phyloP scores from a whole-genome alignment of 2,888 invertebrate species.

The Julus scanicus region DNA sequence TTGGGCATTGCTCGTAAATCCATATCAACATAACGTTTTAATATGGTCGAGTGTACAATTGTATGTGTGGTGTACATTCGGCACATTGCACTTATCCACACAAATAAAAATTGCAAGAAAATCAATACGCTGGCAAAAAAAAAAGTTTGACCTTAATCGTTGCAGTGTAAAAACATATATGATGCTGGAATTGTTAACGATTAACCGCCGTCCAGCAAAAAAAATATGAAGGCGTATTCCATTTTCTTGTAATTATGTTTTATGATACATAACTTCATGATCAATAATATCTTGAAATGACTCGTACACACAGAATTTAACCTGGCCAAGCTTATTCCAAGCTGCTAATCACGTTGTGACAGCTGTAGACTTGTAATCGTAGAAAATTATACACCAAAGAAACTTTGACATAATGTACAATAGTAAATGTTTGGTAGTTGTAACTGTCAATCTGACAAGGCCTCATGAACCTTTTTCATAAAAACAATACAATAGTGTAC shows the following conservation, averaged over 20 bases:
- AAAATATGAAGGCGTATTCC: not conserved
- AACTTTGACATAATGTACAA: no score
- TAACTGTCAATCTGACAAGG: no score
- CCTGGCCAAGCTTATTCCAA: no score
- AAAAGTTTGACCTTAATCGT: not conserved
- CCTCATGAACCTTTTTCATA: no score
- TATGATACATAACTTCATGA: not conserved
- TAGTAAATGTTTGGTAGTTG: no score
- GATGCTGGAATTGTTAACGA: not conserved
- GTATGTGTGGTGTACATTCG: no score
- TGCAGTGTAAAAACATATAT: not conserved
- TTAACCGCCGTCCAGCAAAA: not conserved
- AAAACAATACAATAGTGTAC: no score
- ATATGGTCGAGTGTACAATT: not conserved
- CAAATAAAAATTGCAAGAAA: not conserved
- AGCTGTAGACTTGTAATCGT: no score
- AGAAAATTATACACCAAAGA: no score
- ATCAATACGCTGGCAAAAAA: not conserved
- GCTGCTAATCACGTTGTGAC: no score
- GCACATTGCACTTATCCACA: not conserved
- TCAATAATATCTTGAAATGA: no score
- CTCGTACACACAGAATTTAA: no score
- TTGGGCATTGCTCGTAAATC: slow-evolving; percentile 22
- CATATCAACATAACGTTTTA: not conserved
- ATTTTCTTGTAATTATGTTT: not conserved